These are phyloP conservation scores for Andrena bucephala DNA, from an alignment of 2,888 invertebrate genomes.

Conservation along the genomic window DNA sequence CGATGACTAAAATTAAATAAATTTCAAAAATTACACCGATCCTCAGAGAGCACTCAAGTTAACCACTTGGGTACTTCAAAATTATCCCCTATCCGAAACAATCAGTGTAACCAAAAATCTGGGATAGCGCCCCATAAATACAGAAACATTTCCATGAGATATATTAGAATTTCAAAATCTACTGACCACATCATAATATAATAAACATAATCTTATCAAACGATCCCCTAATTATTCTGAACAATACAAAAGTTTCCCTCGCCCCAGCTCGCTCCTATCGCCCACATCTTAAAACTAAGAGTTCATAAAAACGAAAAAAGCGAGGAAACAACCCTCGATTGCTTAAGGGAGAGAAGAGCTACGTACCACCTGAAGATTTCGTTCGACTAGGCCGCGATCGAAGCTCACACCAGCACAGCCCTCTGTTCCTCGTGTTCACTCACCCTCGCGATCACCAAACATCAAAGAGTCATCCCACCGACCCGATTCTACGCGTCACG, in stretches of 20 bases:
- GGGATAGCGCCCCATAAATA: too few relatives aligned
- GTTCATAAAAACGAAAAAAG: background rate
- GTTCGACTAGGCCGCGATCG: constrained; percentile 34
- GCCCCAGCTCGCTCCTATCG: background rate
- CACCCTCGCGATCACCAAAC: constrained; percentile 47
- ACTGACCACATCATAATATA: too few relatives aligned
- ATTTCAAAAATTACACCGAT: background rate
- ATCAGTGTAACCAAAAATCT: too few relatives aligned
- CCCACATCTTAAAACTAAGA: background rate
- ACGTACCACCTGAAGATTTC: constrained; percentile 66
- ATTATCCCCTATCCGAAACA: background rate
- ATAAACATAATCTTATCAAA: background rate
- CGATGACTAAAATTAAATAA: background rate
- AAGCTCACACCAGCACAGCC: constrained; percentile 36
- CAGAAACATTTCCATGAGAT: too few relatives aligned
- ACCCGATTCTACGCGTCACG: constrained; percentile 2
- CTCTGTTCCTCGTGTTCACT: constrained; percentile 50
- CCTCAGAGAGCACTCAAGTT: too few relatives aligned
- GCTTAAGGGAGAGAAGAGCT: background rate
- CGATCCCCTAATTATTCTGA: background rate
- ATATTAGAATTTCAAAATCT: too few relatives aligned
- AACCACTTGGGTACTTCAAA: background rate
- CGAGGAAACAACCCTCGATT: background rate
- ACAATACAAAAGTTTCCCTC: background rate
- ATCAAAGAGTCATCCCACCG: constrained; percentile 33